These are phyloP conservation scores for Cygnus atratus DNA, from an alignment of 2,113 vertebrate genomes.

Conservation along the genomic window DNA sequence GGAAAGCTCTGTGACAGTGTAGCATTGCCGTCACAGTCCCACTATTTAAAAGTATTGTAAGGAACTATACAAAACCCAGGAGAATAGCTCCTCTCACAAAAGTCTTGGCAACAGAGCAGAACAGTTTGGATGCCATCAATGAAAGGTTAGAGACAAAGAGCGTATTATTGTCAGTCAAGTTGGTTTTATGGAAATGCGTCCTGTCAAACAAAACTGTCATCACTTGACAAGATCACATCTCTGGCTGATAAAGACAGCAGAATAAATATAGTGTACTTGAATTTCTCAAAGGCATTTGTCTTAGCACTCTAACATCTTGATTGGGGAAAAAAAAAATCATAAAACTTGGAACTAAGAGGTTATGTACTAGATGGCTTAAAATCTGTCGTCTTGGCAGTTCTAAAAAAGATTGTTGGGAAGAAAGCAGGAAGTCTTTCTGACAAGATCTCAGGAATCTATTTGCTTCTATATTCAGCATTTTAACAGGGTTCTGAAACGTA, in stretches of 20 bases:
- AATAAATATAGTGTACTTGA: conserved; percentile 1
- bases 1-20: background rate
- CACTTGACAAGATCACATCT: conserved; percentile 34
- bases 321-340: background rate
- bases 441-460: background rate
- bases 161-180: conserved; percentile 33
- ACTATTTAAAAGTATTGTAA: background rate
- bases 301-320: conserved; percentile 38
- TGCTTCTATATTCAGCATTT: background rate
- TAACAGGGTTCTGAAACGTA: background rate
- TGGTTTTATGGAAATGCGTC: conserved; percentile 21
- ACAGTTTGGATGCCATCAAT: conserved; percentile 15
- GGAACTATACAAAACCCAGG: background rate
- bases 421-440: background rate
- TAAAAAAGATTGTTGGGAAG: background rate
- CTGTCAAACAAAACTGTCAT: conserved; percentile 63
- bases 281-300: conserved; percentile 49
- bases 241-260: conserved; percentile 33
- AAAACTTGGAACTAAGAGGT: conserved; percentile 32
- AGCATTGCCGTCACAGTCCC: background rate
- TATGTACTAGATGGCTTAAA: conserved; percentile 34
- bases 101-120: conserved; percentile 8
- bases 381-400: background rate
- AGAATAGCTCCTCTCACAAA: background rate
- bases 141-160: conserved; percentile 46